phyloP scores from a whole-genome alignment of 2,888 invertebrate genomes.

The Ichneumon xanthorius region DNA sequence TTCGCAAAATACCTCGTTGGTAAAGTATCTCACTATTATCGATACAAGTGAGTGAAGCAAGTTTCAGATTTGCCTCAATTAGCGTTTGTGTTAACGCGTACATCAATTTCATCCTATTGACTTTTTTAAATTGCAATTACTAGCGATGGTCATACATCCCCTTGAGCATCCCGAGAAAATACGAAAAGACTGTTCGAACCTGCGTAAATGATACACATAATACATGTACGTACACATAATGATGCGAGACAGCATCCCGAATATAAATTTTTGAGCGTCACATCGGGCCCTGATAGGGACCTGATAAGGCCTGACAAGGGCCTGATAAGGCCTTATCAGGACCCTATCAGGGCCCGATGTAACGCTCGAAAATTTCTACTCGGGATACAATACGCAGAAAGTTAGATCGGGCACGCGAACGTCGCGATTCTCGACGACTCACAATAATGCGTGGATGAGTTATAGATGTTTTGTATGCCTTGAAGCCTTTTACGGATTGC shows the following conservation, averaged over 20 bases:
- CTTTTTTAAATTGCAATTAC: background rate
- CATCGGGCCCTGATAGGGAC: too few relatives aligned
- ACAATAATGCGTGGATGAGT: constrained; percentile 19
- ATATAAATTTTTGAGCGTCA: too few relatives aligned
- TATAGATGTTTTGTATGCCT: constrained; percentile 13
- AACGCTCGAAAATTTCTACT: too few relatives aligned
- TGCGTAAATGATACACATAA: background rate
- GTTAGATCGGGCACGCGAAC: constrained; percentile 4
- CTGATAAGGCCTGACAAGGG: too few relatives aligned
- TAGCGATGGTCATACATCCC: background rate
- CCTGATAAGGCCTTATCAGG: too few relatives aligned
- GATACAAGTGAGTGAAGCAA: too few relatives aligned
- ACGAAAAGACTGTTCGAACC: background rate
- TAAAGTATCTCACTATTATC: too few relatives aligned
- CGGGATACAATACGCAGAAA: background rate
- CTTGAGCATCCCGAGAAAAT: background rate
- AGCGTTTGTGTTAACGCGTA: background rate
- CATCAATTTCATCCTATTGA: background rate
- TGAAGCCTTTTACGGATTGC: constrained; percentile 22
- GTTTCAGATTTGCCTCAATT: too few relatives aligned
- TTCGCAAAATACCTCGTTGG: too few relatives aligned
- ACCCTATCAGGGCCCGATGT: too few relatives aligned
- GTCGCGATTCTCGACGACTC: constrained; percentile 6
- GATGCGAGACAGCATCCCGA: background rate
- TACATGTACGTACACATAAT: background rate